Evolutionary conservation across 2,797 vertebrate species (phyloP).

Genomic region (Agapornis canus): DNA sequence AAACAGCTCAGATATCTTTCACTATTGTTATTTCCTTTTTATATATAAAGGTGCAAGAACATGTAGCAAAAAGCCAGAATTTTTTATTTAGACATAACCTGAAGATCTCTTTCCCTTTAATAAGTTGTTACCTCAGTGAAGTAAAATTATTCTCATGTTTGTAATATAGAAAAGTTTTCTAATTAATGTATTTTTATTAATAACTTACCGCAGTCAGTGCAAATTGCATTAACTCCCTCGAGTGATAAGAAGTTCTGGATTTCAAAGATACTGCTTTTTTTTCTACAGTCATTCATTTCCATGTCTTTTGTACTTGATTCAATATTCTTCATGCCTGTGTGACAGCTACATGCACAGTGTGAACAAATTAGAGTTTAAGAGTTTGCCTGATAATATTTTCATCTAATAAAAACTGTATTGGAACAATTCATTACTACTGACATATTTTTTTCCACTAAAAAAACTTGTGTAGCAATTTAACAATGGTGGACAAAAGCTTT

Average conservation of each 20-base stretch:
- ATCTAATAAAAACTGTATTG: neutral
- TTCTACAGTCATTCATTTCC: neutral
- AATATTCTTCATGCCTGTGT: neutral
- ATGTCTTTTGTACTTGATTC: neutral
- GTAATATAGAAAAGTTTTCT: neutral
- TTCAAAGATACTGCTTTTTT: conserved; percentile 2
- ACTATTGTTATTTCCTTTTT: neutral
- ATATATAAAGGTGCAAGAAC: neutral
- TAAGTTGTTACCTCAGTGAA: neutral
- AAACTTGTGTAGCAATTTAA: neutral
- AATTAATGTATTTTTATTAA: conserved; percentile 26
- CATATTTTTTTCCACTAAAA: neutral
- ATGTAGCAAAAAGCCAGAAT: neutral
- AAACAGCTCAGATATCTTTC: neutral
- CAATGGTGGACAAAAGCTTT: neutral
- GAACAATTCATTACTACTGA: neutral
- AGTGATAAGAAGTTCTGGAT: neutral
- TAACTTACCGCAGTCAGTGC: neutral
- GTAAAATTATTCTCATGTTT: neutral
- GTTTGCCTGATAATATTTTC: neutral
- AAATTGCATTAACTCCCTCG: neutral
- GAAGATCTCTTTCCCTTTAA: neutral
- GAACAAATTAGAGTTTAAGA: neutral
- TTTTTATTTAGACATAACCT: neutral
- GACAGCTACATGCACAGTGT: neutral